These are phyloP conservation scores for Coendou prehensilis DNA, from an alignment of 2,797 vertebrate species.

Conservation along the genomic window DNA sequence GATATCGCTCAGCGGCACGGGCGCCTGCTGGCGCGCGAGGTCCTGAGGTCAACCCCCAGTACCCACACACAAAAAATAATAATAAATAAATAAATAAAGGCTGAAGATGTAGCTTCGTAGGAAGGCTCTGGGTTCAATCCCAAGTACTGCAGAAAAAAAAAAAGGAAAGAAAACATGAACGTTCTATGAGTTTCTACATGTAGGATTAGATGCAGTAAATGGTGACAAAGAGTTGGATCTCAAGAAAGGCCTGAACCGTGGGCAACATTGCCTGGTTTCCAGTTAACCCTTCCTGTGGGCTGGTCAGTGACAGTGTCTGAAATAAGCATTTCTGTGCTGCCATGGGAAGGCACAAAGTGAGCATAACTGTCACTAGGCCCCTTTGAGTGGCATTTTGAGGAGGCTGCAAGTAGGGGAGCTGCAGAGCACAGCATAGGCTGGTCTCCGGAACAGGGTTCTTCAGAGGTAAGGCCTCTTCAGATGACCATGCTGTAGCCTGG, in stretches of 20 bases:
- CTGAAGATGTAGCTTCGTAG: not conserved
- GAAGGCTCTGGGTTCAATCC: not conserved
- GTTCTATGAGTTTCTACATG: not conserved
- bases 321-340: not conserved
- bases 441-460: not conserved
- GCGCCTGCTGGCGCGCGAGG: no score
- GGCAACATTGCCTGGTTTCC: not conserved
- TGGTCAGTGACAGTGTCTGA: not conserved
- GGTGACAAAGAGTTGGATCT: not conserved
- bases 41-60: no score
- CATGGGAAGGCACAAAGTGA: not conserved
- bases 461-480: not conserved
- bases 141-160: not conserved
- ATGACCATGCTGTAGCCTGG: accelerated
- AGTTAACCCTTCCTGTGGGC: not conserved
- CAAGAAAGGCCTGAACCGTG: not conserved
- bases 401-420: not conserved
- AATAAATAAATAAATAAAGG: not conserved
- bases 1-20: no score
- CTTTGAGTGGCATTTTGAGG: not conserved
- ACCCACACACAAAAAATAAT: no score
- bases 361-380: accelerated
- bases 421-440: not conserved
- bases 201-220: not conserved
- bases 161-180: not conserved